phyloP scores from a whole-genome alignment of 2,797 vertebrate genomes.

The Trematomus bernacchii region DNA sequence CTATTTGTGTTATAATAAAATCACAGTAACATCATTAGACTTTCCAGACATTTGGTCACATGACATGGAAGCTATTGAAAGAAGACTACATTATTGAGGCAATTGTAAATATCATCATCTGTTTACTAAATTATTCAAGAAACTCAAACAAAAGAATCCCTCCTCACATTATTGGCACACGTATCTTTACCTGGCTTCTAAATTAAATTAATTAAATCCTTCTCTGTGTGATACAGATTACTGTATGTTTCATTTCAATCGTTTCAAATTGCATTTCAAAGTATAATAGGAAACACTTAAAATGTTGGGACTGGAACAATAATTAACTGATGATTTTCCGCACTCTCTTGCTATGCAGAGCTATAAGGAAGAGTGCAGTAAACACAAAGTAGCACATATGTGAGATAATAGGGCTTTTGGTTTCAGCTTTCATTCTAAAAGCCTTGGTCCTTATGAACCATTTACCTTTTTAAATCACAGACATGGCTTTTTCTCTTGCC shows the following conservation, averaged over 20 bases:
- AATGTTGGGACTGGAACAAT: not conserved
- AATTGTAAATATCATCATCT: not conserved
- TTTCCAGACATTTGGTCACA: too few relatives aligned
- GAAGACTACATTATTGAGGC: not conserved
- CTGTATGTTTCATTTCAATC: not conserved
- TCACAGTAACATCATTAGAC: not conserved
- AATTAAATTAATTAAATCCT: not conserved
- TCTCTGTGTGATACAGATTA: not conserved
- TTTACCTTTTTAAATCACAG: slow-evolving; percentile 35
- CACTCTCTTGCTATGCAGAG: not conserved
- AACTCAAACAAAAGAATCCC: not conserved
- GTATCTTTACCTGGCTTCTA: not conserved
- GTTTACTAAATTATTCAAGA: not conserved
- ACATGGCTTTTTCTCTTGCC: slow-evolving; percentile 19
- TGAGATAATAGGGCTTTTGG: not conserved
- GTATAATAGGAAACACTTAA: not conserved
- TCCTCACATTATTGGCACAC: not conserved
- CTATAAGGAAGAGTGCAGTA: not conserved
- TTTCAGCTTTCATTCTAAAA: slow-evolving; percentile 47
- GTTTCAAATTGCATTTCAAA: not conserved
- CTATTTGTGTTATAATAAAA: not conserved
- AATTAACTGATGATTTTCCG: not conserved
- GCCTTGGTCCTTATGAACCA: slow-evolving; percentile 11
- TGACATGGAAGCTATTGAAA: too few relatives aligned
- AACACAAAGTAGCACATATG: not conserved